These are phyloP conservation scores for Corythornis leucogaster DNA, from an alignment of 2,797 vertebrate species.

Conservation along the genomic window DNA sequence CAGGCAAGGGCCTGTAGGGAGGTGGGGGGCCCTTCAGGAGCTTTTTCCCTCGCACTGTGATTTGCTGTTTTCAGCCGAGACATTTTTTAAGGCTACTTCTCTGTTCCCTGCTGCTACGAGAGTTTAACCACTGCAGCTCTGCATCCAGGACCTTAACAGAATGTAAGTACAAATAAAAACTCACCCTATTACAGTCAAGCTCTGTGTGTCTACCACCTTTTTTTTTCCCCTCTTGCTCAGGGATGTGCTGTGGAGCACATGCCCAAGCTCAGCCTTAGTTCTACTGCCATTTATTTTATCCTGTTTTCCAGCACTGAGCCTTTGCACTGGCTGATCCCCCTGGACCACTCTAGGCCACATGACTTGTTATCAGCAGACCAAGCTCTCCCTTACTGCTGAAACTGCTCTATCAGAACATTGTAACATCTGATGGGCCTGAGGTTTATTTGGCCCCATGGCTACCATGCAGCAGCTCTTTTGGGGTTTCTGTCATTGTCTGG, in stretches of 20 bases:
- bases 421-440: neutral
- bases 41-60: neutral
- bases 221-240: neutral
- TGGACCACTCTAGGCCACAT: fast-evolving
- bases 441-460: fast-evolving
- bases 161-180: neutral
- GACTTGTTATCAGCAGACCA: neutral
- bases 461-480: neutral
- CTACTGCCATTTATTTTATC: neutral
- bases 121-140: neutral
- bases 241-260: neutral
- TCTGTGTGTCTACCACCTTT: neutral
- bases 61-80: neutral
- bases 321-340: neutral
- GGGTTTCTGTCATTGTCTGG: fast-evolving
- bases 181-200: neutral
- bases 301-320: neutral
- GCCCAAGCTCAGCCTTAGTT: neutral
- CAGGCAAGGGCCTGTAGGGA: neutral
- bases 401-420: neutral
- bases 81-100: neutral
- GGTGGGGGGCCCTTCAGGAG: no score
- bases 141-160: neutral
- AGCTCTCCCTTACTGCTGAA: neutral
- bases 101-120: neutral